phyloP scores from a whole-genome alignment of 1,140 invertebrate genomes.

The Teleogryllus occipitalis region DNA sequence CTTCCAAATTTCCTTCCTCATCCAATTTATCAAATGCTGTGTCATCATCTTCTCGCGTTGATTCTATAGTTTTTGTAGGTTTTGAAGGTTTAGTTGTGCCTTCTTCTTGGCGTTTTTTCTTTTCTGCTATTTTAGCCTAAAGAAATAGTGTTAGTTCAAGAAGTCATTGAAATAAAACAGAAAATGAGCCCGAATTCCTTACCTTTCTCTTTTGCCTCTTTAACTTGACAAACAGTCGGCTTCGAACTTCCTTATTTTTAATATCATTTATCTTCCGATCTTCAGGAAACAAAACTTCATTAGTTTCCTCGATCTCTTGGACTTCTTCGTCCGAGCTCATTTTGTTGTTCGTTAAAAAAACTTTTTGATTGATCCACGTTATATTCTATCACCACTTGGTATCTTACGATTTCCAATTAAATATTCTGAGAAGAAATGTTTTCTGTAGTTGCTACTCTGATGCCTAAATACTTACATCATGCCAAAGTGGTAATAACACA shows the following conservation, averaged over 20 bases:
- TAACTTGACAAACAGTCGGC: background rate
- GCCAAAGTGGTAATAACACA: too few species aligned
- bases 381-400: too few species aligned
- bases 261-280: background rate
- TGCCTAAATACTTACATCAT: too few species aligned
- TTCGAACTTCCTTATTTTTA: background rate
- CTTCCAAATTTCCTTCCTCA: slow-evolving; percentile 36
- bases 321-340: background rate
- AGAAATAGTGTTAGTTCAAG: background rate
- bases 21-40: slow-evolving; percentile 75
- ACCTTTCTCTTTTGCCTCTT: background rate
- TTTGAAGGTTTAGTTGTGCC: background rate
- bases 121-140: background rate
- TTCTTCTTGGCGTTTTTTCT: slow-evolving; percentile 4
- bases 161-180: background rate
- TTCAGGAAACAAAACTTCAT: background rate
- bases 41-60: slow-evolving; percentile 81
- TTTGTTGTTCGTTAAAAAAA: background rate
- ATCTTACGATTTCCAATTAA: too few species aligned
- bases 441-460: too few species aligned
- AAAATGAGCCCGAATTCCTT: background rate
- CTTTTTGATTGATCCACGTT: too few species aligned
- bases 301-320: background rate
- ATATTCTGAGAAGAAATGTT: too few species aligned
- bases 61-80: slow-evolving; percentile 85